A percentile compares a stretch with the other conserved stretches of the same genome.
Evolutionary conservation across 2,888 invertebrate species (phyloP).

Genomic region (Drosophila helvetica): DNA sequence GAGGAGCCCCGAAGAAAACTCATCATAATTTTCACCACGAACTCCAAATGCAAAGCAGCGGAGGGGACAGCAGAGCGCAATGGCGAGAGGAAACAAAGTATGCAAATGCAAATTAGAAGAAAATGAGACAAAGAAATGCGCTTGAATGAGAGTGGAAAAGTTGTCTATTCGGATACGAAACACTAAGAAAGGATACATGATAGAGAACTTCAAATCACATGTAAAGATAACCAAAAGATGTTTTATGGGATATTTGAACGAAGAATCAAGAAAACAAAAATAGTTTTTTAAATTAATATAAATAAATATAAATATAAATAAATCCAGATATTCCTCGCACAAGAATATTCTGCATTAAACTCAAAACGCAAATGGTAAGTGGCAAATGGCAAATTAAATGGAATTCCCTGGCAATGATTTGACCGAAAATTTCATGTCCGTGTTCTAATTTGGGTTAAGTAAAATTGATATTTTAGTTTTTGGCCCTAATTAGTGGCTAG

Average conservation of each 20-base stretch:
- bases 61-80: conserved; percentile 32
- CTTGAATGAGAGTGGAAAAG: conserved; percentile 16
- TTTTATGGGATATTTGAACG: not conserved
- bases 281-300: no score
- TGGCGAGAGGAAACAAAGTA: conserved; percentile 47
- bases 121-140: conserved; percentile 53
- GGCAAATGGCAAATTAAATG: not conserved
- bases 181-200: not conserved
- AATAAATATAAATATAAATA: no score
- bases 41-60: conserved; percentile 3
- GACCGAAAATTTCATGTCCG: not conserved
- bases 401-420: not conserved
- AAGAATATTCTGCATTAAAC: not conserved
- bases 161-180: conserved; percentile 13
- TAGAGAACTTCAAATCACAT: no score
- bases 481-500: conserved; percentile 28
- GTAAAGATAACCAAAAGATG: no score
- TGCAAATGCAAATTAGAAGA: conserved; percentile 77
- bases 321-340: not conserved
- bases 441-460: conserved; percentile 13
- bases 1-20: conserved; percentile 29
- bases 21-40: conserved; percentile 67
- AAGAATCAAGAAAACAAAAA: no score
- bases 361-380: not conserved
- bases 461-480: conserved; percentile 37